A percentile compares a stretch with the other conserved stretches of the same genome.
Conservation (phyloP, 1,140 invertebrate genomes). For the Apocrypta bakeri region DNA sequence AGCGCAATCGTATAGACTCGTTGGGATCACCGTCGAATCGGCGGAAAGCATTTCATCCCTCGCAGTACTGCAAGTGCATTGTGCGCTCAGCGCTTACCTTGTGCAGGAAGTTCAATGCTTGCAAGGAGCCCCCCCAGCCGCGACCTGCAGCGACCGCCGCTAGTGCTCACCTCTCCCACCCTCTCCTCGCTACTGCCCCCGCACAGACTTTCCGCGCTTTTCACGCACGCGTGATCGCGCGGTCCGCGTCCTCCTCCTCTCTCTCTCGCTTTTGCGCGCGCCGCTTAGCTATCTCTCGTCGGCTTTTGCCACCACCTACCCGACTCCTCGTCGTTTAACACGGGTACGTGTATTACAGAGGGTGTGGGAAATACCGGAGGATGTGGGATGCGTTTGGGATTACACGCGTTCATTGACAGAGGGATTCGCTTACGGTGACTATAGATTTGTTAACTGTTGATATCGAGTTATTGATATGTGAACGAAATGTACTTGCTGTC, state of each 20-base stretch:
- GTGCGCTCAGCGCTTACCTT: slow-evolving; percentile 31
- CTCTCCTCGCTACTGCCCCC: background rate
- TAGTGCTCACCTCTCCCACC: slow-evolving; percentile 19
- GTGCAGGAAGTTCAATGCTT: slow-evolving; percentile 55
- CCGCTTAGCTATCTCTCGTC: background rate
- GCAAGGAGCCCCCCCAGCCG: slow-evolving; percentile 43
- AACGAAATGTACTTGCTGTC: too few relatives aligned
- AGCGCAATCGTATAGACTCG: too few relatives aligned
- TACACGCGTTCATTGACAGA: too few relatives aligned
- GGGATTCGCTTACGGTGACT: too few relatives aligned
- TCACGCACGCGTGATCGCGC: slow-evolving; percentile 53
- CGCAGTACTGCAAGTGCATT: slow-evolving; percentile 17
- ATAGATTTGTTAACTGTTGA: too few relatives aligned
- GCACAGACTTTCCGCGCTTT: slow-evolving; percentile 43
- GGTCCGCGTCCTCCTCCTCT: background rate
- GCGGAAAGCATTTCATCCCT: background rate
- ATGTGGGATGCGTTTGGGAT: too few relatives aligned
- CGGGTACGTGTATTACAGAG: background rate
- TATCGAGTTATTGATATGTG: too few relatives aligned
- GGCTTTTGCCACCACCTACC: background rate
- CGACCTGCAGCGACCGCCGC: background rate
- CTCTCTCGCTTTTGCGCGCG: background rate
- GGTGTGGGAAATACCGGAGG: too few relatives aligned
- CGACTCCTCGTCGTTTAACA: background rate
- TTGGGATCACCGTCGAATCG: background rate